A percentile compares a stretch with the other conserved stretches of the same genome.
phyloP scores from a whole-genome alignment of 2,797 vertebrate genomes.

The Cryptoblepharus egeriae region DNA sequence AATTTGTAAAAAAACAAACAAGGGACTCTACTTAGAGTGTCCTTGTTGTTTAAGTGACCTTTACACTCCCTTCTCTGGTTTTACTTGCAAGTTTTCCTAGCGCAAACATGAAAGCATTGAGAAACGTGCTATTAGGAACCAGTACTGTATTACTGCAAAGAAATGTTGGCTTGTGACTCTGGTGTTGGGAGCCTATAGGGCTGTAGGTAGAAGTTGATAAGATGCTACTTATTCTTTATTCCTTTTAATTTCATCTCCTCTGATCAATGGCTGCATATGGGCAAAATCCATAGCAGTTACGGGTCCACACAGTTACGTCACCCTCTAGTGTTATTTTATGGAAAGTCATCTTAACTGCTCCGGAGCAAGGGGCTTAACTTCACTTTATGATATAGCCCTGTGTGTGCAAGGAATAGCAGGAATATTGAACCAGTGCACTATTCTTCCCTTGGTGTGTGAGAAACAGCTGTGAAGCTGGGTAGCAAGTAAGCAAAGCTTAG shows the following conservation, averaged over 20 bases:
- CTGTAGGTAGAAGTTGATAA: neutral
- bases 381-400: too few relatives aligned
- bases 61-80: neutral
- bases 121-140: neutral
- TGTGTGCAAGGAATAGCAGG: neutral
- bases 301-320: too few relatives aligned
- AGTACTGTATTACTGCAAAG: neutral
- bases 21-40: neutral
- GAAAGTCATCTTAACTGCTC: too few relatives aligned
- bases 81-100: neutral
- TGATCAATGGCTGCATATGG: neutral
- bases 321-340: too few relatives aligned
- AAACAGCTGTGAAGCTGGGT: neutral
- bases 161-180: neutral
- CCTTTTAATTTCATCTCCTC: neutral
- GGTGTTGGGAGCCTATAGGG: neutral
- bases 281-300: too few relatives aligned
- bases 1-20: neutral
- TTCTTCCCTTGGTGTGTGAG: neutral
- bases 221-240: neutral
- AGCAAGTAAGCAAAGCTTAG: neutral
- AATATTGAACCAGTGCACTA: neutral
- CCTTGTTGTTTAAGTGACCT: neutral
- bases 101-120: neutral
- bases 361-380: too few relatives aligned